Conservation (phyloP, 2,113 vertebrate genomes). For the Chitala chitala region DNA sequence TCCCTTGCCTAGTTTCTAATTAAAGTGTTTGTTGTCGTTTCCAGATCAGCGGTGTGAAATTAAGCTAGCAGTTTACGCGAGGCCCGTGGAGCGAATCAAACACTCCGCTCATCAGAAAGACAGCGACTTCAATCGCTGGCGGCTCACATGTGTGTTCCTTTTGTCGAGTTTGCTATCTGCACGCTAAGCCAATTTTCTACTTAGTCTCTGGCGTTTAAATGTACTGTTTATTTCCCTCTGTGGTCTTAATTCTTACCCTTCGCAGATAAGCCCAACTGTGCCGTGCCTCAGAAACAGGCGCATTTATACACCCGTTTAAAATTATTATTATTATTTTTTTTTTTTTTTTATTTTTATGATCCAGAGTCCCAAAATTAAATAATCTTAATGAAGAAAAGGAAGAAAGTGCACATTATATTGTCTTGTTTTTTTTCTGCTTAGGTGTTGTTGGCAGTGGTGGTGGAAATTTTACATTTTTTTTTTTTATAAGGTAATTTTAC, state of each 20-base stretch:
- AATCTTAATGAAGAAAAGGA: constrained; percentile 48
- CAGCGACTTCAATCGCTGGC: constrained; percentile 65
- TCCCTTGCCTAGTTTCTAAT: constrained; percentile 69
- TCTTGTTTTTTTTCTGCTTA: constrained; percentile 24
- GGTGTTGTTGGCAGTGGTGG: not conserved
- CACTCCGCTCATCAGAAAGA: constrained; percentile 66
- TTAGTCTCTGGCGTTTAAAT: constrained; percentile 79
- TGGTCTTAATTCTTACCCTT: constrained; percentile 76
- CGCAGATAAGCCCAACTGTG: constrained; percentile 61
- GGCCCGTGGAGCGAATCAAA: constrained; percentile 79
- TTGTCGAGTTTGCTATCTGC: constrained; percentile 78
- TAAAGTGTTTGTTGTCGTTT: constrained; percentile 79
- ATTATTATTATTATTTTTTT: not conserved
- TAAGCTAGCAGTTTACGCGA: constrained; percentile 77
- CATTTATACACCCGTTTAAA: constrained; percentile 51
- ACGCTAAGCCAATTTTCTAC: constrained; percentile 95
- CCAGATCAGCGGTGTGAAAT: constrained; percentile 78
- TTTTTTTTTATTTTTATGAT: constrained; percentile 65
- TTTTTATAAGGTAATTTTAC: too few relatives aligned
- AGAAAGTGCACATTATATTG: constrained; percentile 33
- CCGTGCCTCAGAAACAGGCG: constrained; percentile 51
- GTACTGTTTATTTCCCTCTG: constrained; percentile 73
- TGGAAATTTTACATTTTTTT: not conserved
- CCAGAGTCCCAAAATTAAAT: constrained; percentile 51
- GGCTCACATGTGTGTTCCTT: constrained; percentile 80